Base-by-base conservation (phyloP, 1,140 invertebrate species). In the Cherax destructor region DNA sequence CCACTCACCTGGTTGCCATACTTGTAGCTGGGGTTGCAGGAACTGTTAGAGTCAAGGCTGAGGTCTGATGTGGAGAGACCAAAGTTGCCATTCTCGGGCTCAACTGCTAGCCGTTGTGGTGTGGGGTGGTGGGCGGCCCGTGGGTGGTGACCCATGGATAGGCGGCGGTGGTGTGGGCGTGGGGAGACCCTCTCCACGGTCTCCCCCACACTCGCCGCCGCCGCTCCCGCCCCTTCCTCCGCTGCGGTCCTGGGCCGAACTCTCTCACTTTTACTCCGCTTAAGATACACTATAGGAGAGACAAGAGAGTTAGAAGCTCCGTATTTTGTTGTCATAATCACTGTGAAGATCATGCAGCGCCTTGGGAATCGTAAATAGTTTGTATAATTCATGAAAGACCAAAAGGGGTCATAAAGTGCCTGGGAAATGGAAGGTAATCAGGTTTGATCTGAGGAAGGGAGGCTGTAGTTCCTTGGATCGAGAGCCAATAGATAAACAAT, bases 21-120 rank as follows among this genome's bases (percentile, higher is more conserved):
- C 59, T 91, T 91, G 89, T 91, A 91, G 65, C 89, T 91, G 47
- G 89, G 89, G 83, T 91, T 91, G 61, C 83, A 86, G 49, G 89
- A 91, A 59, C 89, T 86, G 65, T 85, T 91, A 59, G 89, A 91
- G 61, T 91, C 89, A 16, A 91, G 83, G 61, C 89, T 91, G 21
- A 91, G 59, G 80, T 91, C 89, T 41, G 89, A 91, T 59, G 89
- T 91, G 52, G 89, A 91, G 61, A 91, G 83, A 56, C 89, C 89
- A 61, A 91, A 91, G 47, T 91, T 91, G 59, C 89, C 89, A 52
- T 78, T 85, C 41, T 91, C 89, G 24, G 89, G 89, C 83, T 91
- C 89, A 41, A 91, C 89, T 7, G 89, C 80, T 59, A 91, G 89
- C 61, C 89, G 89, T 59, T 91, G 89, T 11, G 89, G 89, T n/a